Evolutionary conservation across 2,888 invertebrate genomes (phyloP).

Genomic region (Hofmannophila pseudospretella): DNA sequence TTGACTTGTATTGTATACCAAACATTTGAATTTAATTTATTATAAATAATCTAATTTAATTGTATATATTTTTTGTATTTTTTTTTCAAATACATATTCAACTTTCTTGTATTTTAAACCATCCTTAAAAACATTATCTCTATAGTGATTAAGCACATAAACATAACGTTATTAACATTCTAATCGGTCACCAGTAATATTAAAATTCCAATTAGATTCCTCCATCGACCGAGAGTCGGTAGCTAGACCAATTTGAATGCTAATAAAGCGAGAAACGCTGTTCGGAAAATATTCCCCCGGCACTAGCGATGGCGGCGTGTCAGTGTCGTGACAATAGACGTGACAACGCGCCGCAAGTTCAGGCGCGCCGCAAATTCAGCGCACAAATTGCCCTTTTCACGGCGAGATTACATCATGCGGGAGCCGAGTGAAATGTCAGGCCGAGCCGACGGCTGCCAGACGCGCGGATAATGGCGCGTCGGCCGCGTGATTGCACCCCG

Average conservation of each 20-base stretch:
- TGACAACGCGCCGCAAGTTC: constrained; percentile 69
- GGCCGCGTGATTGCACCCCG: constrained; percentile 75
- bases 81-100: no score
- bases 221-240: background rate
- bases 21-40: no score
- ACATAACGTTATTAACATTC: no score
- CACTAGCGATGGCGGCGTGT: constrained; percentile 30
- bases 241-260: constrained; percentile 6
- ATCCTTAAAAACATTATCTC: no score
- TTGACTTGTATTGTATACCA: no score
- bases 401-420: constrained; percentile 78
- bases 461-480: constrained; percentile 78
- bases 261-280: constrained; percentile 13
- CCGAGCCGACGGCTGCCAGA: constrained; percentile 77
- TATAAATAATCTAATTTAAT: no score
- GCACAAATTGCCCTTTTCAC: constrained; percentile 78
- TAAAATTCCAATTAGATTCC: background rate
- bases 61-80: no score
- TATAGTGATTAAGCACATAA: no score
- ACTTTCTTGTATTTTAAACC: no score
- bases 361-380: constrained; percentile 75
- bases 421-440: constrained; percentile 78
- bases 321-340: constrained; percentile 57
- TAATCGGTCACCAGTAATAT: no score
- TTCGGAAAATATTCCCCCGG: constrained; percentile 25